Evolutionary conservation across 1,140 invertebrate genomes (phyloP).

Genomic region (Bactericera cockerelli): DNA sequence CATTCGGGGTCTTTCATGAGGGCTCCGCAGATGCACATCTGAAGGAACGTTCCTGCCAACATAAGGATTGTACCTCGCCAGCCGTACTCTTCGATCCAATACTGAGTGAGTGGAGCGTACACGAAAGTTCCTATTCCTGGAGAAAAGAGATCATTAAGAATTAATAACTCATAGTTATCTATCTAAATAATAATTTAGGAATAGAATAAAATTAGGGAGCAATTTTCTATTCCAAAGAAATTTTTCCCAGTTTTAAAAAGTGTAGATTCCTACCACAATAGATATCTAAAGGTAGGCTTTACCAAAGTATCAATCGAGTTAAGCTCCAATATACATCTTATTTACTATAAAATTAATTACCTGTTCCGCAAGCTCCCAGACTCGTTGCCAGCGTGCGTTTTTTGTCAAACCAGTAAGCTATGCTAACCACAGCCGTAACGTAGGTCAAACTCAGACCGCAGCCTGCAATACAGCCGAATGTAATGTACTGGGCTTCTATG

Average conservation of each 20-base stretch:
- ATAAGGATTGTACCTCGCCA: slow-evolving; percentile 74
- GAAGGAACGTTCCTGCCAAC: slow-evolving; percentile 67
- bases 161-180: too few relatives aligned
- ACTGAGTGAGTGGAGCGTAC: slow-evolving; percentile 70
- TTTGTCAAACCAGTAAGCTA: slow-evolving; percentile 92
- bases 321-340: too few relatives aligned
- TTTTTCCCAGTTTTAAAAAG: too few relatives aligned
- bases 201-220: too few relatives aligned
- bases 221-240: too few relatives aligned
- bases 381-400: slow-evolving; percentile 82
- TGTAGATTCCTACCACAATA: too few relatives aligned
- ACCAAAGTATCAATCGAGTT: too few relatives aligned
- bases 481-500: slow-evolving; percentile 63
- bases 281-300: too few relatives aligned
- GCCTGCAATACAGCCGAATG: slow-evolving; percentile 71
- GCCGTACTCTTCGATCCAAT: slow-evolving; percentile 57
- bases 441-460: slow-evolving; percentile 76
- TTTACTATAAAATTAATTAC: too few relatives aligned
- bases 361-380: slow-evolving; percentile 77
- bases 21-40: slow-evolving; percentile 71
- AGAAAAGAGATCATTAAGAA: background rate
- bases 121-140: slow-evolving; percentile 58
- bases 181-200: too few relatives aligned
- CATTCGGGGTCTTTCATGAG: slow-evolving; percentile 67
- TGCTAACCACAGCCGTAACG: slow-evolving; percentile 80